Conservation (phyloP, 2,797 vertebrate species). For the Linurgus olivaceus region DNA sequence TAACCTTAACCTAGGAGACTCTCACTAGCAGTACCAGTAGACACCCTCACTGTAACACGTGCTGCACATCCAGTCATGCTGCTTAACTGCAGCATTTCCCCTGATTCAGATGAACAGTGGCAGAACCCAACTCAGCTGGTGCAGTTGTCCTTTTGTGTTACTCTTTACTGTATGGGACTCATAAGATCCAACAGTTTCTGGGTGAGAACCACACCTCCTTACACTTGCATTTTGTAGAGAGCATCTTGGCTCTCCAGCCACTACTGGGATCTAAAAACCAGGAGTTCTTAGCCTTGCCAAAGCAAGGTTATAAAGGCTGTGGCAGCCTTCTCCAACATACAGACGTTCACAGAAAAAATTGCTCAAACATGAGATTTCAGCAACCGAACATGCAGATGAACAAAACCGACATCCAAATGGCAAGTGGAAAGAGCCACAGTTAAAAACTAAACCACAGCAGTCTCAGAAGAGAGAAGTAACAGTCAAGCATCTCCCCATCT, state of each 20-base stretch:
- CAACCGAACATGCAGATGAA: constrained; percentile 24
- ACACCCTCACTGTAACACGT: background rate
- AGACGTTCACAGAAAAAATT: background rate
- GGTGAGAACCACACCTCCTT: background rate
- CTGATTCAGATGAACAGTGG: background rate
- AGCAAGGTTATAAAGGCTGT: background rate
- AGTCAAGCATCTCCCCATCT: background rate
- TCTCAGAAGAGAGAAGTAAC: constrained; percentile 71
- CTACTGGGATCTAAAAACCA: background rate
- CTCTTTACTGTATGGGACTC: background rate
- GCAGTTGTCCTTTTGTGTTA: background rate
- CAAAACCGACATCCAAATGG: constrained; percentile 62
- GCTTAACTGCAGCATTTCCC: background rate
- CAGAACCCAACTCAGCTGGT: background rate
- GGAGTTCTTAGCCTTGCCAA: background rate
- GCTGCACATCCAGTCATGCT: background rate
- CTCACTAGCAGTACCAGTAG: background rate
- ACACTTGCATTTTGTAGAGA: background rate
- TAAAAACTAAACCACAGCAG: constrained; percentile 73
- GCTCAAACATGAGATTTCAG: constrained; percentile 62
- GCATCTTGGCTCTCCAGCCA: background rate
- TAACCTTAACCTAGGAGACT: background rate
- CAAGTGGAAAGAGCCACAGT: constrained; percentile 66
- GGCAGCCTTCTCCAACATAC: background rate
- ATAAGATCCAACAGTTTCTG: background rate